Evolutionary conservation across 2,113 vertebrate genomes (phyloP), one percentile per base, ranked within the genome.

Genomic region (Brienomyrus brachyistius): DNA sequence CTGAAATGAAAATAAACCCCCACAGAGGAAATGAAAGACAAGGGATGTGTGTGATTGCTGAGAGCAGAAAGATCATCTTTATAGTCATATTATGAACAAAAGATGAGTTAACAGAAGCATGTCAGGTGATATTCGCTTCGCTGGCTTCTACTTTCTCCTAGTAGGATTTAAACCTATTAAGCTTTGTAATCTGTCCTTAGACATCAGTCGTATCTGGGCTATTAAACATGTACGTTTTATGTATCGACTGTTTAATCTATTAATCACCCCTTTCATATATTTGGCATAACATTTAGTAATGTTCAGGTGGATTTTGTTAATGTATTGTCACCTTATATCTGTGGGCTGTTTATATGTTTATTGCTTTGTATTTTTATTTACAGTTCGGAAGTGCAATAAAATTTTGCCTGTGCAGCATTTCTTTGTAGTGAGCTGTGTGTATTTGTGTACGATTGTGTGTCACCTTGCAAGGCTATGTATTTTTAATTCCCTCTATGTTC

Each of bases 311-410:
- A 7, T 90, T 91, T 91, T 89, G 62, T 62, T 89, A 23, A 54
- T 52, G 23, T 62, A 51, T 89, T 48, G 1, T 47, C 70, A 70
- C 10, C 90, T 52, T 91, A 80, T 87, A 70, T 10, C 91, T 40
- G 31, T 70, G 89, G 74, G 83, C 6, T 88, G 91, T 92, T 91
- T 90, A 87, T 90, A 91, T 90, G 3, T 52, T 91, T 54, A 87
- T 86, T 54, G 90, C 92, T 91, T 93, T 91, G 91, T 93, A 90
- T 94, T 91, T 90, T 54, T 85, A 90, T 90, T 83, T 17, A 54
- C 19, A 70, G 91, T 90, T 90, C 90, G 88, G 51, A 93, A 92
- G 94, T 95, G 94, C 93, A 96, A 96, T 96, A 95, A 95, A 96
- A n/a, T 89, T 50, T 15, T 43, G 70, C 90, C 87, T 85, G 59